phyloP scores from a whole-genome alignment of 2,888 invertebrate species.

The Electrophaes corylata region DNA sequence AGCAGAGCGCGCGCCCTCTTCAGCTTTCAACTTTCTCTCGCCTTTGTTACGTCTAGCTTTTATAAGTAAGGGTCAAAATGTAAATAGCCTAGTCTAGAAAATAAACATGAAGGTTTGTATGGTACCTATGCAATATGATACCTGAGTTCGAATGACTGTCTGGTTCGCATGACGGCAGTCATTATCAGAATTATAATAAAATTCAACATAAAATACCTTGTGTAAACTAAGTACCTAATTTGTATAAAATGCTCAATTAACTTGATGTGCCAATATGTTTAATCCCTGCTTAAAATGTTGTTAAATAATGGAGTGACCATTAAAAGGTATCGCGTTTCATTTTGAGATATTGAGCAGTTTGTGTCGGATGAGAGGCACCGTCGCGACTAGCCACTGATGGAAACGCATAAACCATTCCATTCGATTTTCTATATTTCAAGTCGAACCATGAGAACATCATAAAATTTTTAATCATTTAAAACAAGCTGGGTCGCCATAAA shows the following conservation, averaged over 20 bases:
- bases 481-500: constrained; percentile 44
- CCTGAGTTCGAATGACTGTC: not conserved
- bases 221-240: not conserved
- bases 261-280: constrained; percentile 10
- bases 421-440: constrained; percentile 41
- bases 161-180: not conserved
- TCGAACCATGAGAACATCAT: constrained; percentile 40
- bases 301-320: constrained; percentile 4
- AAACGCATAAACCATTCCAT: constrained; percentile 40
- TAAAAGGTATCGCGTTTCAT: constrained; percentile 12
- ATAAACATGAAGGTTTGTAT: not conserved
- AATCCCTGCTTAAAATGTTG: constrained; percentile 6
- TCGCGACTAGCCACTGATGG: constrained; percentile 14
- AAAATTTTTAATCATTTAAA: constrained; percentile 45
- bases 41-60: not conserved
- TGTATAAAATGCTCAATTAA: constrained; percentile 8
- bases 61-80: not conserved
- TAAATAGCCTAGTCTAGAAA: not conserved
- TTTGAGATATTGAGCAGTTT: constrained; percentile 16
- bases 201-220: not conserved
- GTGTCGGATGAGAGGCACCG: constrained; percentile 5
- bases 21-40: not conserved
- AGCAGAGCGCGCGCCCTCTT: not conserved
- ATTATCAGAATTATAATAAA: not conserved
- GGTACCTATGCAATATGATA: not conserved